These are phyloP conservation scores for Rhagium mordax DNA, from an alignment of 2,888 invertebrate species.

Conservation along the genomic window DNA sequence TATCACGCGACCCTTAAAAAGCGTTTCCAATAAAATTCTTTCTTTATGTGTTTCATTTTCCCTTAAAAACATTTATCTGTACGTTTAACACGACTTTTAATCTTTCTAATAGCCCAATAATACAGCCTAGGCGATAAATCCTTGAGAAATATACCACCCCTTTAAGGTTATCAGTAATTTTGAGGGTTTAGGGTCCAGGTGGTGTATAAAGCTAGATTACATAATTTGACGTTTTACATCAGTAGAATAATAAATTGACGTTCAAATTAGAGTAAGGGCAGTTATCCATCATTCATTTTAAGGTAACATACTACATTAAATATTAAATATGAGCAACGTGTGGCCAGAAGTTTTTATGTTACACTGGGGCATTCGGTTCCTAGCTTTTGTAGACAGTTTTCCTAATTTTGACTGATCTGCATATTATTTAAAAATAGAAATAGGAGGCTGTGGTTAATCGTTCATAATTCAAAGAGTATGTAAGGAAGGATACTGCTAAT, in stretches of 20 bases:
- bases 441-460: neutral
- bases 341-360: slow-evolving; percentile 36
- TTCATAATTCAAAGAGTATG: too few relatives aligned
- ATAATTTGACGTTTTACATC: slow-evolving; percentile 15
- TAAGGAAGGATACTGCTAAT: too few relatives aligned
- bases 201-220: slow-evolving; percentile 8
- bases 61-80: too few relatives aligned
- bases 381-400: slow-evolving; percentile 13
- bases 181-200: slow-evolving; percentile 6
- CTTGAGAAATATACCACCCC: neutral
- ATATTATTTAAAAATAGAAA: neutral
- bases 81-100: neutral
- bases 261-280: slow-evolving; percentile 16
- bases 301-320: neutral
- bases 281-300: slow-evolving; percentile 19
- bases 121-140: neutral
- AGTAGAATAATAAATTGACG: slow-evolving; percentile 18
- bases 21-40: too few relatives aligned
- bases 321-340: slow-evolving; percentile 17
- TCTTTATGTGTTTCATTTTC: too few relatives aligned
- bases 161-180: neutral
- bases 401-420: slow-evolving; percentile 13
- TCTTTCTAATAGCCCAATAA: neutral
- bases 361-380: slow-evolving; percentile 9
- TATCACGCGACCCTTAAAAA: too few relatives aligned